These are phyloP conservation scores for Cyprinodon tularosa DNA, from an alignment of 2,113 vertebrate genomes.

Conservation along the genomic window DNA sequence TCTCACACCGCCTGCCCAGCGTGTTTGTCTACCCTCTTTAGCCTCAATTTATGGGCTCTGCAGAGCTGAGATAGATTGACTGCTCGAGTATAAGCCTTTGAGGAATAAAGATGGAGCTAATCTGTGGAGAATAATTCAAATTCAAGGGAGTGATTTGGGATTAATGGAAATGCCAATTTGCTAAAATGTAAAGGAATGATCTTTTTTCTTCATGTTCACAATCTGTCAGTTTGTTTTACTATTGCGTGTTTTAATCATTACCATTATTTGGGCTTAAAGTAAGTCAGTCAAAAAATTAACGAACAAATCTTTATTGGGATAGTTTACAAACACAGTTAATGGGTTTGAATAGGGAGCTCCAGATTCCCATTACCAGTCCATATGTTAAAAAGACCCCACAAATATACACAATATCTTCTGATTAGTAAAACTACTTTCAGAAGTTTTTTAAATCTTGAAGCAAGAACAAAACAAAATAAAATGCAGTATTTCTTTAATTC, in stretches of 20 bases:
- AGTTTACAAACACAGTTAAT: background rate
- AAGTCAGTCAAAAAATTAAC: background rate
- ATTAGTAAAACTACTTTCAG: background rate
- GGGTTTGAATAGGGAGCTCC: background rate
- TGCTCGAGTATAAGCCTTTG: slow-evolving; percentile 58
- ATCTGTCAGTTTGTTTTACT: slow-evolving; percentile 9
- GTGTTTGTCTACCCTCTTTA: slow-evolving; percentile 78
- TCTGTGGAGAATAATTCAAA: slow-evolving; percentile 69
- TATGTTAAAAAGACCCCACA: background rate
- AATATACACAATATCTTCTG: background rate
- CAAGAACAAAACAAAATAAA: background rate
- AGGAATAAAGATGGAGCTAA: slow-evolving; percentile 72
- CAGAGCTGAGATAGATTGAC: slow-evolving; percentile 73
- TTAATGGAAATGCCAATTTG: slow-evolving; percentile 78
- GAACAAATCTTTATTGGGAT: background rate
- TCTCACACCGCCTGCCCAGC: slow-evolving; percentile 68
- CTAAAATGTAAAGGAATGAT: slow-evolving; percentile 68
- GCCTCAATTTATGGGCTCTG: slow-evolving; percentile 74
- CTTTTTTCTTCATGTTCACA: slow-evolving; percentile 18
- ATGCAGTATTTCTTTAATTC: too few species aligned
- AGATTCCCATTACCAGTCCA: background rate
- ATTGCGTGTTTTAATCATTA: background rate
- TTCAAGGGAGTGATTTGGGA: slow-evolving; percentile 71
- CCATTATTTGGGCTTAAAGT: background rate
- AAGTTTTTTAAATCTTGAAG: background rate